Evolutionary conservation across 2,888 invertebrate species (phyloP), one percentile per base, ranked within the genome.

Genomic region (Carcina quercana): DNA sequence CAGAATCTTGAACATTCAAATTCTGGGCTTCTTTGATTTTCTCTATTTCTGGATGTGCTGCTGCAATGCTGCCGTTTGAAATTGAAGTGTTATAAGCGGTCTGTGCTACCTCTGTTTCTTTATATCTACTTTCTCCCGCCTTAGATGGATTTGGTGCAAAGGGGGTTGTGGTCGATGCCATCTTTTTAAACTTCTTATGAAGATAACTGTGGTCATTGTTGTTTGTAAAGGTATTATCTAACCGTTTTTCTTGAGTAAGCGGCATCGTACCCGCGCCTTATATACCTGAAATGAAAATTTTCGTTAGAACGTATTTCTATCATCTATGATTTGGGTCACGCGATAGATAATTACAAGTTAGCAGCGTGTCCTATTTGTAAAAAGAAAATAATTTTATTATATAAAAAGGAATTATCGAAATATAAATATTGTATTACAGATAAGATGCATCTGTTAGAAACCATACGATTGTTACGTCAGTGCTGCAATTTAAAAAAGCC

Each of bases 121-220:
- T 74, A 38, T 68, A 66, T 51, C 63, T 60, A 33, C 45, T 56
- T 47, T 79, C 78, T 32, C 64, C 72, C 19, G 57, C 55, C 47
- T 62, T 76, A 28, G 61, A 52, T 45, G 65, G 49, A 48, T 60
- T 73, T 38, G 59, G 47, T 32, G 79, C 67, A 51, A 73, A 74
- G 38, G 66, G 64, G 43, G 80, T 59, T 52, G 79, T 79, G 42
- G 84, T 75, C 59, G 88, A 89, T 67, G 91, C 93, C 86, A 94
- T 89, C 76, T 95, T 94, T 82, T 96, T 95, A 79, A 96, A 95
- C 75, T 95, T 96, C 78, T 96, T 96, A 75, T 96, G 95, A 70
- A 94, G 87, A 85, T 95, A 95, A 72, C 91, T 92, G 61, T 87
- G 87, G 61, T 89, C 89, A 76, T 86, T 86, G 73, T 83, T 83